Percentiles rank a stretch among this genome's conserved stretches.
phyloP scores from a whole-genome alignment of 2,113 vertebrate genomes.

The Anas platyrhynchos region DNA sequence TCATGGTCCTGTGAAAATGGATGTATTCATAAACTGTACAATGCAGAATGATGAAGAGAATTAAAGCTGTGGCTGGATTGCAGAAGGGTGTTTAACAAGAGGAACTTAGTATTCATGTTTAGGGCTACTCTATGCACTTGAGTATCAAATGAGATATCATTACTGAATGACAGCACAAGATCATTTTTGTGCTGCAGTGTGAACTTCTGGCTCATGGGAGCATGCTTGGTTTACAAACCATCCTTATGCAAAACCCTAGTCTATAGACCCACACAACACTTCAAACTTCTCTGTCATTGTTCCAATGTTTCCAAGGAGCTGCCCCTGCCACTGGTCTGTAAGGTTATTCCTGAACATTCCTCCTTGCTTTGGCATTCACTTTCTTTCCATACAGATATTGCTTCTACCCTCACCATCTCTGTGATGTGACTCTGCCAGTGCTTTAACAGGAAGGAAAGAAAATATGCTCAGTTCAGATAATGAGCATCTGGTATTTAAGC shows the following conservation, averaged over 20 bases:
- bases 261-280: neutral
- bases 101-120: conserved; percentile 57
- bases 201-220: neutral
- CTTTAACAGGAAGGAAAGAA: neutral
- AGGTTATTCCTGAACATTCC: conserved; percentile 55
- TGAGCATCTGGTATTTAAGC: neutral
- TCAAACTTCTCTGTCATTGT: conserved; percentile 8
- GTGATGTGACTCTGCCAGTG: neutral
- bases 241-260: neutral
- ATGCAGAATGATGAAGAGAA: conserved; percentile 57
- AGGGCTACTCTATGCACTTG: conserved; percentile 13
- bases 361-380: neutral
- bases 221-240: conserved; percentile 20
- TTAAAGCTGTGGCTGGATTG: conserved; percentile 54
- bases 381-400: neutral
- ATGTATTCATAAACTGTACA: conserved; percentile 59
- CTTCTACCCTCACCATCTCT: neutral
- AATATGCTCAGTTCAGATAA: neutral
- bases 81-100: conserved; percentile 21
- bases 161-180: conserved; percentile 53
- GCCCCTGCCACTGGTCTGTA: neutral
- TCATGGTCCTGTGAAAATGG: conserved; percentile 56
- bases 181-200: neutral
- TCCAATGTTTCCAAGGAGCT: neutral
- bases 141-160: conserved; percentile 61